Evolutionary conservation across 2,113 vertebrate species (phyloP), one percentile per base, ranked within the genome.

Genomic region (Rhea americana): DNA sequence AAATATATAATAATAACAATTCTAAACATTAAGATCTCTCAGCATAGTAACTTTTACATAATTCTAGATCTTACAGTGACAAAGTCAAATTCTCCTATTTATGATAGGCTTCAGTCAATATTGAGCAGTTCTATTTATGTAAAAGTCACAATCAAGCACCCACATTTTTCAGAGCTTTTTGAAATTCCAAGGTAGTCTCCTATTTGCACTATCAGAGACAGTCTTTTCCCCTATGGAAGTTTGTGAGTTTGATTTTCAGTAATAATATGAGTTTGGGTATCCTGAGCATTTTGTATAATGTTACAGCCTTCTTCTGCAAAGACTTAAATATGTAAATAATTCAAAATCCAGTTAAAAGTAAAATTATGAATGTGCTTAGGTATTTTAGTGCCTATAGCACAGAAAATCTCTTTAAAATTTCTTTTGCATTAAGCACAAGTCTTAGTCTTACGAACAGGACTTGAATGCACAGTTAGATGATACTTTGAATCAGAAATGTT

Each of bases 11-110:
- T 5, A 76, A 58, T 5, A 48, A 5, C 7, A 76, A 58, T 5
- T 66, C 35, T 5, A 11, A 39, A 24, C 7, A 35, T 1, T 24
- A 18, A 0, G 0, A 48, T 37, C 30, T 50, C 4, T 2, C 62
- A 53, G n/a, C 50, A 25, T 39, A 3, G 4, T 2, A 13, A 7
- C 22, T 21, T 68, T 55, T 39, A 10, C 5, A 6, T 6, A 66
- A 6, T 15, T 35, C 37, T 26, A 47, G 24, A 66, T 56, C 5
- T 51, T 8, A 7, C 35, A 66, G 14, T 5, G 9, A 8, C 45
- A 90, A 35, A 35, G 11, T 48, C 15, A 39, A 50, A 51, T 13
- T 11, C 19, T 15, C 8, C 13, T 25, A 19, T 25, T 62, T 7
- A n/a, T 6, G 62, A 24, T 25, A 58, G 62, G 8, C 20, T 25